Base-by-base conservation (phyloP, 2,888 invertebrate genomes). In the Epinotia ramella region DNA sequence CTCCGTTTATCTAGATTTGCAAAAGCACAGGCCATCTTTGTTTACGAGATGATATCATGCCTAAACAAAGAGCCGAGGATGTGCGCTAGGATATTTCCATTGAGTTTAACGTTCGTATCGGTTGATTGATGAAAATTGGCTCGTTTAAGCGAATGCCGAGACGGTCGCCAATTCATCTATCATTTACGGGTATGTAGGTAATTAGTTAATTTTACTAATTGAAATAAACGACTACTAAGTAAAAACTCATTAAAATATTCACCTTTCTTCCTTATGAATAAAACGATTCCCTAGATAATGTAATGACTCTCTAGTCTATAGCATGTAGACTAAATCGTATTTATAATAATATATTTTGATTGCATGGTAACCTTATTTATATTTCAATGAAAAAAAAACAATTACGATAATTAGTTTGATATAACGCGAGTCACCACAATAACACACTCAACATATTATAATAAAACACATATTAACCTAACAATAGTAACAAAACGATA, bases 1-100 rank as follows among this genome's bases (percentile, higher is more conserved):
- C 79, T 79, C 78, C 80, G 59, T 73, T 68, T 73, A 73, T 73
- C 73, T 73, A 76, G 73, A 76, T 76, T 73, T 76, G 73, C 73
- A 56, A 68, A 71, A 73, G 68, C 73, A 73, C 64, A 73, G 67
- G 49, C 73, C 60, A 65, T 73, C 73, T 73, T 69, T 73, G 76
- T 73, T 68, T 73, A 76, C 68, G 68, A 46, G 69, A 73, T 73
- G 76, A 76, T 69, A 73, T 73, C 73, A 76, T 73, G 66, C 56
- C 75, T 67, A 74, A 72, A 74, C 73, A 76, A 76, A 67, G 69
- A 66, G 40, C 64, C 73, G 64, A 76, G 68, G 76, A 72, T 66
- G 62, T 56, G 33, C 49, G 12, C 57, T 64, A 72, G 76, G 63
- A 73, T 69, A 49, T 73, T 76, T 73, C 76, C 65, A 76, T 59